Conservation (phyloP, 2,113 vertebrate genomes). For the Psilopsiagon aurifrons region DNA sequence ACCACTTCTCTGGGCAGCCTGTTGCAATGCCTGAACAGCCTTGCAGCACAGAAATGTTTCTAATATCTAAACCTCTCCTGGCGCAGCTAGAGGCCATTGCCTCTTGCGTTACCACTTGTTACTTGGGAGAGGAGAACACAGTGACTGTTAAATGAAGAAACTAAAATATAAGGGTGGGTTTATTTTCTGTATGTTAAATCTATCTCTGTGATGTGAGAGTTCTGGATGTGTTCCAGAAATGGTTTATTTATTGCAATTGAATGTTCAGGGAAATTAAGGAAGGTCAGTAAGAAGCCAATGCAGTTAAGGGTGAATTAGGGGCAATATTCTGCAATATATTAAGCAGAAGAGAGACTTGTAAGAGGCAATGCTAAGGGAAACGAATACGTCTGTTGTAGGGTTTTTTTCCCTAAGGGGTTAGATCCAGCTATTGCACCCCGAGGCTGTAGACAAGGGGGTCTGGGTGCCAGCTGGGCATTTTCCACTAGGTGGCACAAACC, state of each 20-base stretch:
- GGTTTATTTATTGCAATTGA: neutral
- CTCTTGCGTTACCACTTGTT: neutral
- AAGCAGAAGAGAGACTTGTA: too few relatives aligned
- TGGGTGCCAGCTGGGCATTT: neutral
- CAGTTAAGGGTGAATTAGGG: neutral
- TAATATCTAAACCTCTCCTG: neutral
- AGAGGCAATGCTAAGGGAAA: neutral
- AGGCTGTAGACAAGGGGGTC: neutral
- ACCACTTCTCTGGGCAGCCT: neutral
- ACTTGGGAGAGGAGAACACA: neutral
- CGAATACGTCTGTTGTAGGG: fast-evolving
- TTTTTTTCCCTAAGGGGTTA: fast-evolving
- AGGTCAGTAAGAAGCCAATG: neutral
- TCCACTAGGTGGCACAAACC: conserved; percentile 48
- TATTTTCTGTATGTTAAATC: neutral
- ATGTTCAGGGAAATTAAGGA: too few relatives aligned
- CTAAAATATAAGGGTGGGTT: neutral
- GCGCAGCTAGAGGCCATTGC: neutral
- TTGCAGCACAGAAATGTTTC: neutral
- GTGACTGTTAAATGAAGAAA: neutral
- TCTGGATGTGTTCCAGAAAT: neutral
- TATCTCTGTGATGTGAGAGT: fast-evolving
- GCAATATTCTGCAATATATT: neutral
- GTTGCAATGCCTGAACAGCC: neutral
- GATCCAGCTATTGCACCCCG: fast-evolving